Evolutionary conservation across 2,113 vertebrate genomes (phyloP).

Genomic region (Lanius ludovicianus): DNA sequence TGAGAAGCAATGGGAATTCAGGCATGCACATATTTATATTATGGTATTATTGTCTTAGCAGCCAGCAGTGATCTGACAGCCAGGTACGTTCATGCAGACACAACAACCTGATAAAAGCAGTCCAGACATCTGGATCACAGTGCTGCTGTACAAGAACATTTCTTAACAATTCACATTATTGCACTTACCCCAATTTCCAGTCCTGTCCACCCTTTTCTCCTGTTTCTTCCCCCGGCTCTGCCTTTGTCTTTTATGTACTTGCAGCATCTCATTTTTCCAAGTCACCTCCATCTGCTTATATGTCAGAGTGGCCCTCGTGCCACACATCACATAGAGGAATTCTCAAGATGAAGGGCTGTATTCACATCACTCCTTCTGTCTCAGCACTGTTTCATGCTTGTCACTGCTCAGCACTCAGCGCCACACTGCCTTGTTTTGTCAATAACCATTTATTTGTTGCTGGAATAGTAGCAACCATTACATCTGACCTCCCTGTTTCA

Average conservation of each 20-base stretch:
- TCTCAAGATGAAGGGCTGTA: conserved; percentile 50
- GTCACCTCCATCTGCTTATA: conserved; percentile 57
- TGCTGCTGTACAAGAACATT: conserved; percentile 16
- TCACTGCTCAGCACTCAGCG: conserved; percentile 80
- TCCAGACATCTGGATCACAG: conserved; percentile 77
- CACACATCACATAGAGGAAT: conserved; percentile 27
- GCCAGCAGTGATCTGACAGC: conserved; percentile 66
- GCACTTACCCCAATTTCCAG: conserved; percentile 76
- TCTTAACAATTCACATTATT: conserved; percentile 67
- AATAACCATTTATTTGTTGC: conserved; percentile 99
- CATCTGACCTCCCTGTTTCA: conserved; percentile 99
- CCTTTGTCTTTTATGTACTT: conserved; percentile 40
- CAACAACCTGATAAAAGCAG: conserved; percentile 73
- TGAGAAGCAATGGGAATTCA: conserved; percentile 17
- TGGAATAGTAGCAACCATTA: conserved; percentile 93
- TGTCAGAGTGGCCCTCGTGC: conserved; percentile 52
- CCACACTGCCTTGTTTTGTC: conserved; percentile 97
- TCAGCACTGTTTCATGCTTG: conserved; percentile 67
- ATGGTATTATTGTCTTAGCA: conserved; percentile 7
- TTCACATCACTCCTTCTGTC: conserved; percentile 46
- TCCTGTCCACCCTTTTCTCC: conserved; percentile 12
- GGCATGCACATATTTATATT: not conserved
- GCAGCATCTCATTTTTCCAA: conserved; percentile 31
- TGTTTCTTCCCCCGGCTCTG: not conserved
- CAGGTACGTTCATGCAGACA: conserved; percentile 73